Conservation (phyloP, 2,888 invertebrate genomes). For the Macrophya alboannulata region DNA sequence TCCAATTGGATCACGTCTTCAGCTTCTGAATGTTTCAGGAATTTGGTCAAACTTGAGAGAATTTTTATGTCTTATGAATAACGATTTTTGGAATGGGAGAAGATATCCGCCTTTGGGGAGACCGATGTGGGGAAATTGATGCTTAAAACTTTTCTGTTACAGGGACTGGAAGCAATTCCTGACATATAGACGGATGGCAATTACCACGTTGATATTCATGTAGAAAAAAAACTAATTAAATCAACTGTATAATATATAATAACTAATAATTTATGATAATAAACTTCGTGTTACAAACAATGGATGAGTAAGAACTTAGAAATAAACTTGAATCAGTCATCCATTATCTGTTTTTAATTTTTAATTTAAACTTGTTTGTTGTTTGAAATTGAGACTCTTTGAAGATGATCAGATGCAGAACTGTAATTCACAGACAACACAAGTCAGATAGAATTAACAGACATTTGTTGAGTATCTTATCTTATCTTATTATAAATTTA, state of each 20-base stretch:
- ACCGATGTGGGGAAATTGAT: neutral
- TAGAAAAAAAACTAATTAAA: slow-evolving; percentile 13
- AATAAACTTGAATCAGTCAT: neutral
- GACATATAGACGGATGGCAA: slow-evolving; percentile 21
- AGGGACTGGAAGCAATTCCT: slow-evolving; percentile 48
- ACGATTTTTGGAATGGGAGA: neutral
- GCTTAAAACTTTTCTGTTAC: slow-evolving; percentile 17
- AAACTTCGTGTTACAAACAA: slow-evolving; percentile 11
- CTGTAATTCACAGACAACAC: neutral
- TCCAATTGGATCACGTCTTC: neutral
- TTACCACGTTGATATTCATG: slow-evolving; percentile 22
- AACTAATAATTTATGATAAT: slow-evolving; percentile 25
- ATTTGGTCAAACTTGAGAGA: neutral
- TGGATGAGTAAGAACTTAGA: neutral
- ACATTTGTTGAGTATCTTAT: too few species aligned
- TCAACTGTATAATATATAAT: slow-evolving; percentile 31
- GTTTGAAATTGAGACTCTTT: neutral
- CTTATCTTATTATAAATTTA: too few species aligned
- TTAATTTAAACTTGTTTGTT: neutral
- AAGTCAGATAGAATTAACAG: neutral
- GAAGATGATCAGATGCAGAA: neutral
- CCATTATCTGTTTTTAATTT: neutral
- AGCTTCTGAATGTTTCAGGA: neutral
- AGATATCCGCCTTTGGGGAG: neutral
- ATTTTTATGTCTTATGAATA: neutral